Base-by-base conservation (phyloP, 2,888 invertebrate species). In the Sicus ferrugineus region DNA sequence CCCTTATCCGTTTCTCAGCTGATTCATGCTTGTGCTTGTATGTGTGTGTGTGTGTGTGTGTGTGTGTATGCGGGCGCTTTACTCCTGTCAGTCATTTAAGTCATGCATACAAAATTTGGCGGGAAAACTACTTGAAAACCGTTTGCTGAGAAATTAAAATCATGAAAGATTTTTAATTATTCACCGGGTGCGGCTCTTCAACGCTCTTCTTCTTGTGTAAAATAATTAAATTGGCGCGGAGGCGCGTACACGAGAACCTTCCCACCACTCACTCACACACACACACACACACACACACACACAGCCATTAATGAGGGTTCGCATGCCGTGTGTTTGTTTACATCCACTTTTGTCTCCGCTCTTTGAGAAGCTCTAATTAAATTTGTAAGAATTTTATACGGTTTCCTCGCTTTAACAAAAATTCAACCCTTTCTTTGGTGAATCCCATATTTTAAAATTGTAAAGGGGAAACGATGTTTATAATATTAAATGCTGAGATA, bases 61-160 rank as follows among this genome's bases (percentile, higher is more conserved):
- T 30, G 48, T 4, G n/a, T 19, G 54, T 65, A 56, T 65, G 66
- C 67, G 66, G 52, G 23, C 46, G 52, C n/a, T 6, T 19, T 48
- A n/a, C 3, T 19, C 34, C 16, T 58, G 58, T 38, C 6, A 56
- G 42, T 50, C 46, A 30, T 67, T 14, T n/a, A 38, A 42, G 19
- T 38, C 48, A 21, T 61, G 48, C 68, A 3, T 50, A 11, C 28
- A 48, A 54, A 69, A 48, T 58, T n/a, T 52, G 56, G 65, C 64
- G 31, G 14, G 50, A 48, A 52, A 58, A 56, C 38, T 34, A 58
- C 56, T 61, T 46, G 23, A 52, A 52, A 61, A 67, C 72, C 75
- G 76, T 75, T 76, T 76, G 72, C 73, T 48, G 67, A 72, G 74
- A 70, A 75, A 75, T 77, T 77, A 76, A 68, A 72, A 75, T 77